Evolutionary conservation across 2,797 vertebrate genomes (phyloP).

Genomic region (Chiloscyllium punctatum): DNA sequence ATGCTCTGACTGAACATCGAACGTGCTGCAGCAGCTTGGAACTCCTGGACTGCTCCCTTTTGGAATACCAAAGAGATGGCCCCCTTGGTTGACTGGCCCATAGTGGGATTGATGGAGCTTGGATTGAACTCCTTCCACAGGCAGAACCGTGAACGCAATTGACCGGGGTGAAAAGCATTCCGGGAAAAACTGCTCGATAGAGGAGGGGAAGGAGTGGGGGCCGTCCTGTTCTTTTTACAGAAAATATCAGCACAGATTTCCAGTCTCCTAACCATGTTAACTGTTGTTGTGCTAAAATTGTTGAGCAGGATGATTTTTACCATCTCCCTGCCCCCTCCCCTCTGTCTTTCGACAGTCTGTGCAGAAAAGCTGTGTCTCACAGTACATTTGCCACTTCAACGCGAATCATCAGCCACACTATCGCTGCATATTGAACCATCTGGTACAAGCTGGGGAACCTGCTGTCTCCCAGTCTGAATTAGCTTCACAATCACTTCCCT

Average conservation of each 20-base stretch:
- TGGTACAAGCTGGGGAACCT: neutral
- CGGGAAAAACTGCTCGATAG: neutral
- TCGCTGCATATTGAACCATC: neutral
- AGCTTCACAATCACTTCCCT: neutral
- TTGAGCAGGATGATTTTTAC: neutral
- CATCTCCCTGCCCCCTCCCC: neutral
- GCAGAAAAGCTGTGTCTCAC: neutral
- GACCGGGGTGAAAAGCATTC: neutral
- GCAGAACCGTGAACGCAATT: neutral
- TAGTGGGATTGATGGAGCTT: conserved; percentile 18
- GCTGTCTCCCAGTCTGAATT: neutral
- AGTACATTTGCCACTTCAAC: conserved; percentile 1
- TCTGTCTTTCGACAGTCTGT: neutral
- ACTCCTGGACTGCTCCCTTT: neutral
- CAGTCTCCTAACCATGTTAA: neutral
- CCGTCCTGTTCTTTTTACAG: neutral
- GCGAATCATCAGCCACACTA: neutral
- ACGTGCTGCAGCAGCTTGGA: neutral
- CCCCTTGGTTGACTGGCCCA: neutral
- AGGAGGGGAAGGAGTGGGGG: conserved; percentile 45
- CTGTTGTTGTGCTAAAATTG: neutral
- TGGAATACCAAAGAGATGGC: conserved; percentile 33
- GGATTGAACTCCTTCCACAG: neutral
- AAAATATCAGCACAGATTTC: neutral
- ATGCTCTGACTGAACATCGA: conserved; percentile 28